Percentiles rank a stretch among this genome's conserved stretches.
Evolutionary conservation across 2,797 vertebrate species (phyloP).

Genomic region (Mus spretus): DNA sequence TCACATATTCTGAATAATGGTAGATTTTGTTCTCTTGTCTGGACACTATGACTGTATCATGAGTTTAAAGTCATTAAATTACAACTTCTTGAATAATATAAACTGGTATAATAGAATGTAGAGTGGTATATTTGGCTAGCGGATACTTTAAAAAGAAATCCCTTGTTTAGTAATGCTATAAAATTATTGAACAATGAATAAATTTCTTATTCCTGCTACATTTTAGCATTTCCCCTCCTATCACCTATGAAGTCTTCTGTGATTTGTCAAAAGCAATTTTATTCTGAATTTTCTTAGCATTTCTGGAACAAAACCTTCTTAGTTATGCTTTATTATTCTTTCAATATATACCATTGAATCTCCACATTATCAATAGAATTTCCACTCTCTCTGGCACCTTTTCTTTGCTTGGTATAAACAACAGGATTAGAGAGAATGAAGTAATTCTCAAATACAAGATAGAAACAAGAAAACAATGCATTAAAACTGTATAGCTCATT

Average conservation of each 20-base stretch:
- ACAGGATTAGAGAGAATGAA: neutral
- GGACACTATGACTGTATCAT: neutral
- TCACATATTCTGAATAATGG: conserved; percentile 12
- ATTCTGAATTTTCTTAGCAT: conserved; percentile 66
- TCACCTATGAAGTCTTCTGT: conserved; percentile 50
- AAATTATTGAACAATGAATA: conserved; percentile 58
- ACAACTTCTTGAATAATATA: conserved; percentile 51
- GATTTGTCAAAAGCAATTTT: conserved; percentile 31
- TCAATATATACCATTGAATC: conserved; percentile 4
- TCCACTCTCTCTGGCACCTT: neutral
- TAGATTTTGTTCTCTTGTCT: neutral
- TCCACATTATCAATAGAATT: conserved; percentile 48
- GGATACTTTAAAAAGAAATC: conserved; percentile 25
- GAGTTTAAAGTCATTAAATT: conserved; percentile 44
- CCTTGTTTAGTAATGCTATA: conserved; percentile 53
- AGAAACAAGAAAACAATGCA: neutral
- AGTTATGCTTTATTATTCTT: conserved; percentile 1
- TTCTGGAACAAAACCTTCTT: conserved; percentile 48
- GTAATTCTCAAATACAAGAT: neutral
- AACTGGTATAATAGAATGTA: neutral
- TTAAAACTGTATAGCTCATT: neutral
- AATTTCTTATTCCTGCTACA: conserved; percentile 52
- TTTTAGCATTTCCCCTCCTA: conserved; percentile 46
- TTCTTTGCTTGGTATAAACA: conserved; percentile 38
- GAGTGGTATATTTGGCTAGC: conserved; percentile 7